phyloP scores from a whole-genome alignment of 2,888 invertebrate species.

The Choristoneura rosaceana region DNA sequence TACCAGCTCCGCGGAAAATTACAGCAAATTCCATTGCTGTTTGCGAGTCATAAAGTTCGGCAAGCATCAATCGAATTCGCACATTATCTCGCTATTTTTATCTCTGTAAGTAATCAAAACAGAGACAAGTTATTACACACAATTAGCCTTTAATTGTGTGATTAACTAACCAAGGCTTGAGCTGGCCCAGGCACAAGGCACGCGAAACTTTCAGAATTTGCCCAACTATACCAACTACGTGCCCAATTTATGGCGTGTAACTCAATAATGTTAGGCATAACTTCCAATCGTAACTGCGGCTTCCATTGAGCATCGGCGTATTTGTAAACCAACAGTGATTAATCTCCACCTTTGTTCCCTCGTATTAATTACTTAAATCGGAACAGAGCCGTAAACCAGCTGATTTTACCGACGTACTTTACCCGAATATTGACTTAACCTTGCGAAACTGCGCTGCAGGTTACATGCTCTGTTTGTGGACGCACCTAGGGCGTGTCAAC shows the following conservation, averaged over 20 bases:
- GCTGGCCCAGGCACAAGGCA: not conserved
- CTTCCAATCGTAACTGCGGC: not conserved
- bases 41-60: not conserved
- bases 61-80: not conserved
- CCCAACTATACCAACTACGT: conserved; percentile 5
- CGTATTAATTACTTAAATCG: conserved; percentile 50
- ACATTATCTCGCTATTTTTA: conserved; percentile 9
- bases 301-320: conserved; percentile 34
- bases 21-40: not conserved
- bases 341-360: conserved; percentile 46
- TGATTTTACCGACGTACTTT: conserved; percentile 25
- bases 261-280: not conserved
- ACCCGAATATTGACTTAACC: conserved; percentile 33
- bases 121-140: not conserved
- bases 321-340: conserved; percentile 48
- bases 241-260: conserved; percentile 8
- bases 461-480: conserved; percentile 40
- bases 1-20: not conserved
- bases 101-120: not conserved
- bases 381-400: conserved; percentile 43
- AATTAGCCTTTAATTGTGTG: conserved; percentile 9
- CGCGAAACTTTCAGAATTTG: conserved; percentile 28
- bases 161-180: conserved; percentile 20
- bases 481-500: conserved; percentile 46
- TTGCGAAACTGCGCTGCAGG: conserved; percentile 36